Base-by-base conservation (phyloP, 1,140 invertebrate species). In the Zaprionus inermis region DNA sequence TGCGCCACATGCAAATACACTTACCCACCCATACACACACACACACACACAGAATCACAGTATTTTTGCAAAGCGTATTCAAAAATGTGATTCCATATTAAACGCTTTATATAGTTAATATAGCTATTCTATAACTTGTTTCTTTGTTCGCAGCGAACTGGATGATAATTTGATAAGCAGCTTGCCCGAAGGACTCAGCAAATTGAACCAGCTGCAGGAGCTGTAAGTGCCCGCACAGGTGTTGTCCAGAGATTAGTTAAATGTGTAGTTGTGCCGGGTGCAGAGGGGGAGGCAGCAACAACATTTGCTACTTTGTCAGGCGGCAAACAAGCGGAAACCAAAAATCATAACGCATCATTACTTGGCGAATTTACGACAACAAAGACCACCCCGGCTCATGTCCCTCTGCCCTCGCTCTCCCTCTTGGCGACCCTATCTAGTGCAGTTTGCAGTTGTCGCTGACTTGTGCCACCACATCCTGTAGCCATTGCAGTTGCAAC, bases 141-240 rank as follows among this genome's bases (percentile, higher is more conserved):
- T 54, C 55, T 89, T 92, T 86, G 75, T 85, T 94, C 93, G 58
- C 91, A 96, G 96, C 66, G 95, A 96, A 92, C 93, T 96, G 72
- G 95, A 96, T 92, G 95, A 96, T 92, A 96, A 97, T 93, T 92
- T 94, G 72, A 93, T 96, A 78, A 94, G 93, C 56, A 93, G 94
- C 68, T 94, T 96, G 81, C 96, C 96, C 12, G 85, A 91, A 49
- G 95, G 95, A 54, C 92, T 96, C 55, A 93, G 93, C 65, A 94
- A 94, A 92, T 93, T 96, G 76, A 93, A 93, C 20, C 93, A 93
- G 72, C 93, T 97, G 44, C 94, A 96, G 92, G 95, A 96, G 91
- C 92, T 96, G 96, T 96, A 94, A 96, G 95, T 88, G 72, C 66
- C 20, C 28, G 22, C 52, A 51, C 79, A 89, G 83, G 84, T 86